phyloP scores from a whole-genome alignment of 2,113 vertebrate species.

The Rhinopithecus roxellana region DNA sequence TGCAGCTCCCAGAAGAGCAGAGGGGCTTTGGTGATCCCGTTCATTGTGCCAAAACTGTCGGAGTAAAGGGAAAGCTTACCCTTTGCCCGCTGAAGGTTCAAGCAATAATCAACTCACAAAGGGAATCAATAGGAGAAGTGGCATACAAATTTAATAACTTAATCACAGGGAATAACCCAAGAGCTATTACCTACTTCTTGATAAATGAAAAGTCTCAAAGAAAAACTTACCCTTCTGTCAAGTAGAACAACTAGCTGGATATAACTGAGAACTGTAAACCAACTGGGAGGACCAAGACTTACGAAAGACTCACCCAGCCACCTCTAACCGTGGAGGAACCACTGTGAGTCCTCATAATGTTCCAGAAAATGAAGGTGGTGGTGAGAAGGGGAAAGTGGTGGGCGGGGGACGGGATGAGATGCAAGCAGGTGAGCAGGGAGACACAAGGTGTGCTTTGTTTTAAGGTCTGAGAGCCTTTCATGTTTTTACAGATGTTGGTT shows the following conservation, averaged over 20 bases:
- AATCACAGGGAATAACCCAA: not conserved
- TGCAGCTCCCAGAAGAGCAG: not conserved
- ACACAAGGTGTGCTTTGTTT: not conserved
- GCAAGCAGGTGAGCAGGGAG: not conserved
- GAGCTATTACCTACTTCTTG: not conserved
- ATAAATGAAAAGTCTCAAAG: not conserved
- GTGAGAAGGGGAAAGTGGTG: not conserved
- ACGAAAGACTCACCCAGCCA: not conserved
- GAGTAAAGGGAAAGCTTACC: not conserved
- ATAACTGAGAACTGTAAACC: not conserved
- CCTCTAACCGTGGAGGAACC: not conserved
- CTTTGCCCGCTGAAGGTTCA: not conserved
- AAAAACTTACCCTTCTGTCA: not conserved
- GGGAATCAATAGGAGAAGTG: not conserved
- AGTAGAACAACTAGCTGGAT: not conserved
- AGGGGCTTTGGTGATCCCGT: not conserved
- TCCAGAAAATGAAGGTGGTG: not conserved
- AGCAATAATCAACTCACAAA: not conserved
- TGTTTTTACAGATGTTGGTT: not conserved
- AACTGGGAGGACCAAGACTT: not conserved
- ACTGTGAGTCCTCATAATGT: not conserved
- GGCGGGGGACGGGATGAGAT: not conserved
- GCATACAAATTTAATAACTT: not conserved
- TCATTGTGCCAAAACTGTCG: not conserved
- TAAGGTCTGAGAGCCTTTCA: not conserved